A percentile compares a stretch with the other conserved stretches of the same genome.
Evolutionary conservation across 1,140 invertebrate species (phyloP).

Genomic region (Orius insidiosus): DNA sequence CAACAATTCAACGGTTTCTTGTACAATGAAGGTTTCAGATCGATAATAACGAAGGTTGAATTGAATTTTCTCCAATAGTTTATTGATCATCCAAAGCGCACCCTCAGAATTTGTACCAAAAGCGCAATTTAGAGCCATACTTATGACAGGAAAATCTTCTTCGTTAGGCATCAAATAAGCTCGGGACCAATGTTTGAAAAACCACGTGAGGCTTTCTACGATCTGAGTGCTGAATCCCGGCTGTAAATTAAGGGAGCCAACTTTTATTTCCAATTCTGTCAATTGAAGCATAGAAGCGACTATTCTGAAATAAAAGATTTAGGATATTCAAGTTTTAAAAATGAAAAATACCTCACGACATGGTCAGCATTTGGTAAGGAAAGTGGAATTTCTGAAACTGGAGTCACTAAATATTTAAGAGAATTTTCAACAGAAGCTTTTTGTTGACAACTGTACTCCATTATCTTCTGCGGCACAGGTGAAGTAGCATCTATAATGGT

Average conservation of each 20-base stretch:
- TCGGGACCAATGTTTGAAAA: slow-evolving; percentile 55
- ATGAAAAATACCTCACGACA: slow-evolving; percentile 30
- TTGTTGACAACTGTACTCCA: slow-evolving; percentile 45
- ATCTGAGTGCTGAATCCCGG: slow-evolving; percentile 63
- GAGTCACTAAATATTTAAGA: slow-evolving; percentile 31
- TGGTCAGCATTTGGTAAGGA: slow-evolving; percentile 36
- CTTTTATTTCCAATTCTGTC: slow-evolving; percentile 47
- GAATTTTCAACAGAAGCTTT: slow-evolving; percentile 29
- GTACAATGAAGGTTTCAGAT: slow-evolving; percentile 36
- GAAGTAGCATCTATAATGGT: background rate
- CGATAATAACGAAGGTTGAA: slow-evolving; percentile 37
- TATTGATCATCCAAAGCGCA: slow-evolving; percentile 39
- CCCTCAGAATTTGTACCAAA: slow-evolving; percentile 43
- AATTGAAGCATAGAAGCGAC: slow-evolving; percentile 46
- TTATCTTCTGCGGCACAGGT: slow-evolving; percentile 26
- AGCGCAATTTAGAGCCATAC: slow-evolving; percentile 31
- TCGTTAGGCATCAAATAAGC: slow-evolving; percentile 56
- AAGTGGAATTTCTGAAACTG: slow-evolving; percentile 29
- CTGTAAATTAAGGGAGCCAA: slow-evolving; percentile 38
- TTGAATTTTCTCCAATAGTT: slow-evolving; percentile 41
- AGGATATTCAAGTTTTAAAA: background rate
- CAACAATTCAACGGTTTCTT: slow-evolving; percentile 39
- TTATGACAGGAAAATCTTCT: slow-evolving; percentile 46
- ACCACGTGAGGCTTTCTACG: slow-evolving; percentile 60
- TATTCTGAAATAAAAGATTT: slow-evolving; percentile 28